Percentiles rank a stretch among this genome's conserved stretches.
phyloP scores from a whole-genome alignment of 2,797 vertebrate genomes.

The Halcyon badia region DNA sequence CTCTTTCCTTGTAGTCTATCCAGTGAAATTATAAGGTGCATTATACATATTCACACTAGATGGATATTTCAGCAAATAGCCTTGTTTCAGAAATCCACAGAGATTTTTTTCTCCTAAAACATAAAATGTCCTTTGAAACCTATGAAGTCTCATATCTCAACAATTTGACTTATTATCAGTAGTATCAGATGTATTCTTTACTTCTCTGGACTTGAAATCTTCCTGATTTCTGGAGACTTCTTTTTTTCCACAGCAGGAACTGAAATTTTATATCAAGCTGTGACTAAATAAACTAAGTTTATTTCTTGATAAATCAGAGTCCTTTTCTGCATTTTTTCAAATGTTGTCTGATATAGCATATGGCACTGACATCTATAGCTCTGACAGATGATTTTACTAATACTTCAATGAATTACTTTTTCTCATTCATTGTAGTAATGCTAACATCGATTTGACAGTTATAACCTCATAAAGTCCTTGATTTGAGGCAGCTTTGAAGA shows the following conservation, averaged over 20 bases:
- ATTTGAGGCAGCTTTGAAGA: constrained; percentile 46
- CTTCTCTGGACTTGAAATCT: not conserved
- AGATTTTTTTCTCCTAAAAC: not conserved
- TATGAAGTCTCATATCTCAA: not conserved
- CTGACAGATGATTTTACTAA: constrained; percentile 14
- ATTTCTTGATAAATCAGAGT: not conserved
- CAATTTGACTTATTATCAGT: not conserved
- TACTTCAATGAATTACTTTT: constrained; percentile 54
- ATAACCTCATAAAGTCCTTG: not conserved
- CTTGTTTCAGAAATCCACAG: not conserved
- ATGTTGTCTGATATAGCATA: not conserved
- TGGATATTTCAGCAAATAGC: not conserved
- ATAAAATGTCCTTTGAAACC: not conserved
- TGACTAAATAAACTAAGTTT: constrained; percentile 1
- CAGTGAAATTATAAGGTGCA: not conserved
- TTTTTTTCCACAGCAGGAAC: not conserved
- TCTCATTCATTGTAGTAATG: not conserved
- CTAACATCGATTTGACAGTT: not conserved
- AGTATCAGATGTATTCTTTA: not conserved
- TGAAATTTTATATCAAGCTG: not conserved
- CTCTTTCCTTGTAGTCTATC: not conserved
- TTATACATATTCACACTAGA: not conserved
- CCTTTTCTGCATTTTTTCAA: not conserved
- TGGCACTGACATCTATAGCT: not conserved
- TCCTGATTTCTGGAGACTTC: not conserved